A percentile compares a stretch with the other conserved stretches of the same genome.
Evolutionary conservation across 1,140 invertebrate species (phyloP).

Genomic region (Drosophila albomicans): DNA sequence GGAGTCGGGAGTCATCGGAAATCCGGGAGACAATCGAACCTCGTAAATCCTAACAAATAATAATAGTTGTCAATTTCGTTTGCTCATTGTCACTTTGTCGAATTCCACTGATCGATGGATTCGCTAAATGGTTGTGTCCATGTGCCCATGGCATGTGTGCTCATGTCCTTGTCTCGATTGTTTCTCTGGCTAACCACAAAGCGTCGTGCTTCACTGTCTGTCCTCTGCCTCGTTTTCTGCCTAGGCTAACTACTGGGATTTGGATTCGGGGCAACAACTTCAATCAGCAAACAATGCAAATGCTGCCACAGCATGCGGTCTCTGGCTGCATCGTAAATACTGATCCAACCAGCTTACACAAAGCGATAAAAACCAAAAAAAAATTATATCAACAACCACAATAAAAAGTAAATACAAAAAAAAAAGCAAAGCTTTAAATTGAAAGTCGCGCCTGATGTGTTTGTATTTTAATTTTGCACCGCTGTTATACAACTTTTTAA

Average conservation of each 20-base stretch:
- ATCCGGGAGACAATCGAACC: slow-evolving; percentile 46
- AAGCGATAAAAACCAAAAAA: slow-evolving; percentile 16
- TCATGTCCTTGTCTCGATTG: slow-evolving; percentile 37
- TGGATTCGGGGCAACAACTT: slow-evolving; percentile 15
- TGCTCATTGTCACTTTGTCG: slow-evolving; percentile 50
- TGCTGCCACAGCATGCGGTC: slow-evolving; percentile 68
- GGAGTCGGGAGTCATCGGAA: slow-evolving; percentile 11
- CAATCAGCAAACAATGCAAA: slow-evolving; percentile 50
- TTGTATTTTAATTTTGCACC: slow-evolving; percentile 72
- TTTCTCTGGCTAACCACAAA: slow-evolving; percentile 69
- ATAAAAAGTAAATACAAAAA: background rate
- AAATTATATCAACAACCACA: slow-evolving; percentile 11
- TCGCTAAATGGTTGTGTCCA: slow-evolving; percentile 41
- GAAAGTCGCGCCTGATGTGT: slow-evolving; percentile 82
- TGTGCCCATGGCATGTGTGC: slow-evolving; percentile 32
- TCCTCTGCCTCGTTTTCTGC: background rate
- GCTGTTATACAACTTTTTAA: slow-evolving; percentile 75
- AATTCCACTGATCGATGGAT: slow-evolving; percentile 48
- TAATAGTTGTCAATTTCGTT: slow-evolving; percentile 75
- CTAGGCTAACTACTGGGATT: slow-evolving; percentile 6
- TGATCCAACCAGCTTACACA: slow-evolving; percentile 26
- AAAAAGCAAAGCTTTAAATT: slow-evolving; percentile 60
- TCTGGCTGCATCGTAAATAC: slow-evolving; percentile 29
- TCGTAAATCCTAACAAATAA: slow-evolving; percentile 76
- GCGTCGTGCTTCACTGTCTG: slow-evolving; percentile 28